Evolutionary conservation across 1,140 invertebrate genomes (phyloP).

Genomic region (Drosophila bipectinata): DNA sequence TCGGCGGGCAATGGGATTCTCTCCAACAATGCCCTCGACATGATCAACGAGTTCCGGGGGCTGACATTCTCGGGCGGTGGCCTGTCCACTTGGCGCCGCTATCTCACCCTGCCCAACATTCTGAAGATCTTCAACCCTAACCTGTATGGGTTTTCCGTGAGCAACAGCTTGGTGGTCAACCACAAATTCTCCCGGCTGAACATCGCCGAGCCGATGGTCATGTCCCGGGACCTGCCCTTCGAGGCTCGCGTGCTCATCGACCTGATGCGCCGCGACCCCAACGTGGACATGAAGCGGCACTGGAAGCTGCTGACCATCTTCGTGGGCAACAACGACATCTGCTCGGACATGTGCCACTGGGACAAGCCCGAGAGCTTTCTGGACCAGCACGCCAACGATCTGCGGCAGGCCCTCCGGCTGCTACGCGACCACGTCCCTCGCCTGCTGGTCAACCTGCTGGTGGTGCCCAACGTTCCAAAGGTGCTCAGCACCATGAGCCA

Average conservation of each 20-base stretch:
- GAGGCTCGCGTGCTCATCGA: conserved; percentile 87
- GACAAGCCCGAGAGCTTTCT: conserved; percentile 40
- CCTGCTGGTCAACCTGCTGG: conserved; percentile 68
- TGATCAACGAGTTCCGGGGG: conserved; percentile 73
- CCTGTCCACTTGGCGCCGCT: conserved; percentile 85
- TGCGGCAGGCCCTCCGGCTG: conserved; percentile 56
- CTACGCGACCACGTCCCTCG: conserved; percentile 73
- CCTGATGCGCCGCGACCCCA: conserved; percentile 86
- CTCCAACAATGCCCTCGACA: conserved; percentile 56
- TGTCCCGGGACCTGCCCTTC: conserved; percentile 86
- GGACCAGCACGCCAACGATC: conserved; percentile 61
- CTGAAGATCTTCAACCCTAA: conserved; percentile 87
- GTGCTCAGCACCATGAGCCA: conserved; percentile 65
- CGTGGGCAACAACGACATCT: conserved; percentile 90
- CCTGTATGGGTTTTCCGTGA: conserved; percentile 85
- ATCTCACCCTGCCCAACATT: conserved; percentile 86
- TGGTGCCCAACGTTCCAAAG: conserved; percentile 67
- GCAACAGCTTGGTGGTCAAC: conserved; percentile 58
- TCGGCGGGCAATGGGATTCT: conserved; percentile 87
- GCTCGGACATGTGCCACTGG: conserved; percentile 86
- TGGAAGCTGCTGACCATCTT: conserved; percentile 90
- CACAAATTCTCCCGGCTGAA: conserved; percentile 85
- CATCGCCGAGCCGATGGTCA: conserved; percentile 86
- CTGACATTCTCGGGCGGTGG: conserved; percentile 85
- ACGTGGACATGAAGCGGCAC: conserved; percentile 86